Base-by-base conservation (phyloP, 2,888 invertebrate species). In the Eurytoma californica region DNA sequence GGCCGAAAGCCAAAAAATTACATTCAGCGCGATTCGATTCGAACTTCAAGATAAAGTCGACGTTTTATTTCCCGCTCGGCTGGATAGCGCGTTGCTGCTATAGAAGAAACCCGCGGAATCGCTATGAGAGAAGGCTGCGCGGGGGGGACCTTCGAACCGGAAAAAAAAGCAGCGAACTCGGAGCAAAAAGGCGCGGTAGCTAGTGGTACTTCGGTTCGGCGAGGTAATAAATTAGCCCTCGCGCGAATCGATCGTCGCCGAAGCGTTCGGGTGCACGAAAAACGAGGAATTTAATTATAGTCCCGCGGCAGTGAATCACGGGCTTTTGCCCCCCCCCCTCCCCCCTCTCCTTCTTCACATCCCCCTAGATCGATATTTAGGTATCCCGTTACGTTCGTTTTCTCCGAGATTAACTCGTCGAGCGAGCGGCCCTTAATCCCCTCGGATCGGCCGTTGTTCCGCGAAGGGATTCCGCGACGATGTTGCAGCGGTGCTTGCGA, bases 221-320 rank as follows among this genome's bases (percentile, higher is more conserved):
- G 18, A 74, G 58, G 72, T 51, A 72, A 81, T 81, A 81, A 81
- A 79, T 81, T 81, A 81, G 66, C 63, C 74, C 58, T 30, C 39
- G 20, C 61, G 55, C 72, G 72, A 72, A 80, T 80, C 73, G 80
- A 80, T 77, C 77, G 73, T 14, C 72, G 72, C 51, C 60, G 68
- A 28, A 9, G 16, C n/a, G 28, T 9, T 65, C 66, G 67, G 13
- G 28, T 16, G 20, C 20, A 69, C 79, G 79, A 79, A 81, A 81
- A 81, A 81, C 79, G 81, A 81, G 74, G 81, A 81, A 81, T 81
- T 81, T 81, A 73, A 81, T 81, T 81, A 81, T 77, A 74, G 81
- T 72, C 51, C 51, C 57, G 47, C n/a, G 70, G 63, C 72, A 81
- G 72, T 79, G 81, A 81, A 81, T 81, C 79, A 81, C 79, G 70